Percentiles rank a stretch among this genome's conserved stretches.
Conservation (phyloP, 2,888 invertebrate genomes). For the Sarcophaga rosellei region DNA sequence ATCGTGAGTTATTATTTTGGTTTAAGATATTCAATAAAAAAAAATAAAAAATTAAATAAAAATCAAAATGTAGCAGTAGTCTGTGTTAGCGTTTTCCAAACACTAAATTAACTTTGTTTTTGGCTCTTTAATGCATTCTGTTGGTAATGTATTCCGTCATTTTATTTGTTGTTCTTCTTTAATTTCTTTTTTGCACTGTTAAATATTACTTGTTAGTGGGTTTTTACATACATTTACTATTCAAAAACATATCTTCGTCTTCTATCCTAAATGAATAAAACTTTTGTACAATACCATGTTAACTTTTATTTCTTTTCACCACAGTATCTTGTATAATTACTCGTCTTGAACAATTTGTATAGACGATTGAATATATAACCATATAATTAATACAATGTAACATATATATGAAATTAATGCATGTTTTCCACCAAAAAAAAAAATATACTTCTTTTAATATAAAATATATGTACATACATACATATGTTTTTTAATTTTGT, state of each 20-base stretch:
- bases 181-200: slow-evolving; percentile 25
- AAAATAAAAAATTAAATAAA: no score
- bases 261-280: neutral
- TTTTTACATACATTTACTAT: neutral
- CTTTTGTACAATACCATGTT: neutral
- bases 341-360: slow-evolving; percentile 20
- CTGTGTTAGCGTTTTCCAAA: neutral
- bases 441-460: slow-evolving; percentile 5
- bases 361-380: neutral
- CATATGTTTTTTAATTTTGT: neutral
- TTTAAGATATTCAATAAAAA: slow-evolving; percentile 39
- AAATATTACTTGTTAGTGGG: neutral
- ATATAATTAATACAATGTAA: slow-evolving; percentile 1
- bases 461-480: neutral
- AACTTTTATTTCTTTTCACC: no score
- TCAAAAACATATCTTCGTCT: neutral
- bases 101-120: neutral
- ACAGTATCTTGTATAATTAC: neutral
- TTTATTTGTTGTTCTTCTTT: neutral
- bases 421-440: slow-evolving; percentile 14
- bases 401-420: slow-evolving; percentile 34
- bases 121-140: slow-evolving; percentile 15
- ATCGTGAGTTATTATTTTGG: slow-evolving; percentile 78
- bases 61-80: neutral
- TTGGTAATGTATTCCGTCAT: slow-evolving; percentile 52